Conservation (phyloP, 2,113 vertebrate species). For the Mohoua ochrocephala region DNA sequence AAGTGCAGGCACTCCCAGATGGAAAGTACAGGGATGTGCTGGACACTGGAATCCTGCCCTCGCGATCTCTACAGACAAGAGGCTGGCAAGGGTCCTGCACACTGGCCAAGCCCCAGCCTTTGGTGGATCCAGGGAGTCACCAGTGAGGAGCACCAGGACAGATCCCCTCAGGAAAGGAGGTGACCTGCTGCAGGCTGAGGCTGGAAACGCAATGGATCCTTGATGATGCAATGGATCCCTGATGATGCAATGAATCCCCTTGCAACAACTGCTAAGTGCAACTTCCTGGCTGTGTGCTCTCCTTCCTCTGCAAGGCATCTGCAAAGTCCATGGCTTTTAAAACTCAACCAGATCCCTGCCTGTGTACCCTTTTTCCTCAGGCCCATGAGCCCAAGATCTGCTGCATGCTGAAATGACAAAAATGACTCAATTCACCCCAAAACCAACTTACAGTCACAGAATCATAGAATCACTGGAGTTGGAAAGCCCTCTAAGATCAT, state of each 20-base stretch:
- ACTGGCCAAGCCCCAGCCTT: neutral
- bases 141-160: rapidly evolving
- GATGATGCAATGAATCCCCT: neutral
- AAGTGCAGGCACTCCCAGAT: neutral
- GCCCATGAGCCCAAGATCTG: neutral
- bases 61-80: rapidly evolving
- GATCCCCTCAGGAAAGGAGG: neutral
- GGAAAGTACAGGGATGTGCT: neutral
- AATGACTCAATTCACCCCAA: neutral
- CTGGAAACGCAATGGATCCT: neutral
- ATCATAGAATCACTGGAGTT: neutral
- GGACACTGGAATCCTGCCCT: neutral
- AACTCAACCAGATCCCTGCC: neutral
- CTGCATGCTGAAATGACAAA: neutral
- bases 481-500: neutral
- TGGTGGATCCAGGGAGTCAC: neutral
- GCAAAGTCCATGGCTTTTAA: neutral
- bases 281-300: neutral
- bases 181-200: neutral
- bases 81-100: neutral
- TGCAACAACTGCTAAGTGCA: neutral
- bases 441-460: neutral
- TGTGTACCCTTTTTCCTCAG: neutral
- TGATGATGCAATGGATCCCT: neutral
- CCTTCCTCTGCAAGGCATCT: neutral